phyloP scores from a whole-genome alignment of 2,888 invertebrate species.

The Campoletis raptor region DNA sequence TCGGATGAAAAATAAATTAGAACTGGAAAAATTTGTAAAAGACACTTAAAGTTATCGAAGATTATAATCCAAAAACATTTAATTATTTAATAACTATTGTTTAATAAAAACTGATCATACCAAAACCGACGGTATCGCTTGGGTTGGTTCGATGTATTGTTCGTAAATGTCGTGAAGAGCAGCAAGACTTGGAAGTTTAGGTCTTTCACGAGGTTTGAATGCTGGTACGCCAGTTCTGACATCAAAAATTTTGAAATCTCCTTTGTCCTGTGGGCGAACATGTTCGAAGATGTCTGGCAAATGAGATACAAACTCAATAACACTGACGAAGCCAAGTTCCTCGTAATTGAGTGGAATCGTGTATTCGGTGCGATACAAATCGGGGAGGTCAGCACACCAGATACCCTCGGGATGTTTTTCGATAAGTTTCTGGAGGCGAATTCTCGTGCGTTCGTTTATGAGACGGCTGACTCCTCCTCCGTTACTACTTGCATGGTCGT shows the following conservation, averaged over 20 bases:
- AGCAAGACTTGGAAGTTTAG: constrained; percentile 66
- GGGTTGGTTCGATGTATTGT: constrained; percentile 62
- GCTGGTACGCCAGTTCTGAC: constrained; percentile 69
- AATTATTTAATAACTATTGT: neutral
- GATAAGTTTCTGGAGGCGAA: constrained; percentile 77
- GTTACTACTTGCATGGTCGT: neutral
- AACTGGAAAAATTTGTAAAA: neutral
- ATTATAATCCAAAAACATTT: neutral
- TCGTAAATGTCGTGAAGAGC: constrained; percentile 73
- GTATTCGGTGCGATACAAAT: constrained; percentile 76
- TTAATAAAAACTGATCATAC: constrained; percentile 68
- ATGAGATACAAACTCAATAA: constrained; percentile 77
- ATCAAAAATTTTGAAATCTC: constrained; percentile 74
- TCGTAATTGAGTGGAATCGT: constrained; percentile 76
- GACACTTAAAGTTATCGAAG: neutral
- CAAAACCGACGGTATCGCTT: constrained; percentile 76
- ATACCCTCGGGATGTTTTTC: constrained; percentile 79
- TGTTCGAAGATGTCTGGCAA: constrained; percentile 79
- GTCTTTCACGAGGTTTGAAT: constrained; percentile 11
- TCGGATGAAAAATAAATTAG: neutral
- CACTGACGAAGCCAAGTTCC: constrained; percentile 80
- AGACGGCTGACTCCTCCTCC: constrained; percentile 55
- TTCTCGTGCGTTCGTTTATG: constrained; percentile 73
- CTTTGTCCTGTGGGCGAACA: constrained; percentile 68
- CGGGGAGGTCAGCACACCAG: constrained; percentile 80